Evolutionary conservation across 2,797 vertebrate species (phyloP).

Genomic region (Clangula hyemalis): DNA sequence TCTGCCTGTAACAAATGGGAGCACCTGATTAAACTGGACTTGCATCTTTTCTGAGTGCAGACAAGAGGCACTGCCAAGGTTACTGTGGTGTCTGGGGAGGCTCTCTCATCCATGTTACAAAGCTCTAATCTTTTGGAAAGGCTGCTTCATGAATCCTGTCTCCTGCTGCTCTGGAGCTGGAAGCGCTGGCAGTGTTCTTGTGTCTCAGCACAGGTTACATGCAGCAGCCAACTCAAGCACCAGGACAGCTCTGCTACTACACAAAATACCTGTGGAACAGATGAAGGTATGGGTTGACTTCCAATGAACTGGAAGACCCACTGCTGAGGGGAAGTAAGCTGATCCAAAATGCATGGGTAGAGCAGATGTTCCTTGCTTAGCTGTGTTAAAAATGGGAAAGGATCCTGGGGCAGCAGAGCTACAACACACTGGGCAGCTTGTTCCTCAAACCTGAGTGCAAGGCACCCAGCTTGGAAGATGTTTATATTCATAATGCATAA

Average conservation of each 20-base stretch:
- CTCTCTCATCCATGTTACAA: not conserved
- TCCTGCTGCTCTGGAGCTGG: not conserved
- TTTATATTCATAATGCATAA: not conserved
- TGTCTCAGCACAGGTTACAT: not conserved
- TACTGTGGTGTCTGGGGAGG: not conserved
- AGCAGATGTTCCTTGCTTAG: conserved; percentile 46
- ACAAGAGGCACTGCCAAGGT: not conserved
- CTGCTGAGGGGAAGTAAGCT: conserved; percentile 1
- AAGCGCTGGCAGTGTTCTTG: not conserved
- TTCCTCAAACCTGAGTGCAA: not conserved
- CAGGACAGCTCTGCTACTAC: not conserved
- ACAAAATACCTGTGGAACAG: not conserved
- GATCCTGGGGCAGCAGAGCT: not conserved
- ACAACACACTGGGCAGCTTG: not conserved
- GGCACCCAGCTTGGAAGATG: not conserved
- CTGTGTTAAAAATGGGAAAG: not conserved
- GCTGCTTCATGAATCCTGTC: not conserved
- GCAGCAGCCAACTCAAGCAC: not conserved
- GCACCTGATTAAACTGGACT: not conserved
- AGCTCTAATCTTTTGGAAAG: not conserved
- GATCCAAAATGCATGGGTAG: not conserved
- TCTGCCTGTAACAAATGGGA: not conserved
- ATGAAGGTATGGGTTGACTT: not conserved
- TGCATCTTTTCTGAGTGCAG: not conserved
- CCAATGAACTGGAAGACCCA: not conserved